Evolutionary conservation across 1,140 invertebrate species (phyloP).

Genomic region (Hypsibius dujardini): DNA sequence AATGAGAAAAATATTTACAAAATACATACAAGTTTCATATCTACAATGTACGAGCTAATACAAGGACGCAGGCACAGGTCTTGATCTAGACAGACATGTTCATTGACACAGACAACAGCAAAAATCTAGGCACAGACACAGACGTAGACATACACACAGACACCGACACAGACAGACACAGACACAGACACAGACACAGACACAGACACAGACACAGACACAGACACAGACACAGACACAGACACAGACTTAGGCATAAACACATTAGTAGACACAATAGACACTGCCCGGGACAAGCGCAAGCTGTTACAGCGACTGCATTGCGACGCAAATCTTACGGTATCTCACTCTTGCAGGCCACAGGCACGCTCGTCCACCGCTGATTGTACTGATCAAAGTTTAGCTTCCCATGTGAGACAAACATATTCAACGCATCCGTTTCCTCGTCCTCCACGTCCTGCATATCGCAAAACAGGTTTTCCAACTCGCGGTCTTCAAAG

Average conservation of each 20-base stretch:
- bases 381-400: constrained; percentile 5
- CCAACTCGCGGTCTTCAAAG: constrained; percentile 8
- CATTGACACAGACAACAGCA: neutral
- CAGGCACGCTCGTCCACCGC: neutral
- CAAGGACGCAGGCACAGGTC: no score
- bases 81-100: neutral
- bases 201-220: no score
- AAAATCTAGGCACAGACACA: neutral
- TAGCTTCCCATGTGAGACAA: neutral
- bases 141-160: no score
- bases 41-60: no score
- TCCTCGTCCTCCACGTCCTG: neutral
- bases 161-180: no score
- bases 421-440: neutral
- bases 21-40: neutral
- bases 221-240: no score
- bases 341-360: neutral
- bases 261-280: neutral
- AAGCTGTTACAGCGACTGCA: neutral
- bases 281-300: neutral
- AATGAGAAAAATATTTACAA: neutral
- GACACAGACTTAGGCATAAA: no score
- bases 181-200: no score
- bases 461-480: neutral
- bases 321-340: neutral